These are phyloP conservation scores for Laterallus jamaicensis DNA, from an alignment of 2,113 vertebrate species.

Conservation along the genomic window DNA sequence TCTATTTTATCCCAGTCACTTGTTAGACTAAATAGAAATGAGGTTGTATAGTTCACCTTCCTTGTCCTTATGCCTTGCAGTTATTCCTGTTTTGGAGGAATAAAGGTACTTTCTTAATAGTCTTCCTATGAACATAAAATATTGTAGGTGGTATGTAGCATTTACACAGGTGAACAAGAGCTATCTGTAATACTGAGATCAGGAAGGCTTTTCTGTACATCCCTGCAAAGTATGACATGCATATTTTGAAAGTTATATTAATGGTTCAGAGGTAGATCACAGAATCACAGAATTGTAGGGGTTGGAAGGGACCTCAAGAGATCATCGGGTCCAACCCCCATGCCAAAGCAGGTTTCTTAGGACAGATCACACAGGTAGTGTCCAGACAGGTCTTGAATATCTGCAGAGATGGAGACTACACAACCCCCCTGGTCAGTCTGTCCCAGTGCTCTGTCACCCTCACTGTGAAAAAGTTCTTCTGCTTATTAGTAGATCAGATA, in stretches of 20 bases:
- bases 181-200: neutral
- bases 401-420: too few relatives aligned
- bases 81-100: conserved; percentile 3
- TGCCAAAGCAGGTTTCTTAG: too few relatives aligned
- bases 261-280: neutral
- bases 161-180: neutral
- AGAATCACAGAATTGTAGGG: too few relatives aligned
- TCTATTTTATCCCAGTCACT: conserved; percentile 1
- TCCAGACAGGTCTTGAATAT: too few relatives aligned
- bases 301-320: too few relatives aligned
- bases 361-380: too few relatives aligned
- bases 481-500: neutral
- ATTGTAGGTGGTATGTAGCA: neutral
- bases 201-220: neutral
- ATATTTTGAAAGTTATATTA: neutral
- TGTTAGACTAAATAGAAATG: neutral
- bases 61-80: neutral
- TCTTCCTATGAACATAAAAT: neutral
- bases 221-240: neutral
- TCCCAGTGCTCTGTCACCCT: too few relatives aligned
- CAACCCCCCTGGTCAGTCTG: too few relatives aligned
- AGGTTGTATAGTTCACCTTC: conserved; percentile 8
- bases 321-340: too few relatives aligned
- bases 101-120: neutral
- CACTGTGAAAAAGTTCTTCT: too few relatives aligned